Conservation (phyloP, 1,140 invertebrate genomes). For the Drosophila cardini region DNA sequence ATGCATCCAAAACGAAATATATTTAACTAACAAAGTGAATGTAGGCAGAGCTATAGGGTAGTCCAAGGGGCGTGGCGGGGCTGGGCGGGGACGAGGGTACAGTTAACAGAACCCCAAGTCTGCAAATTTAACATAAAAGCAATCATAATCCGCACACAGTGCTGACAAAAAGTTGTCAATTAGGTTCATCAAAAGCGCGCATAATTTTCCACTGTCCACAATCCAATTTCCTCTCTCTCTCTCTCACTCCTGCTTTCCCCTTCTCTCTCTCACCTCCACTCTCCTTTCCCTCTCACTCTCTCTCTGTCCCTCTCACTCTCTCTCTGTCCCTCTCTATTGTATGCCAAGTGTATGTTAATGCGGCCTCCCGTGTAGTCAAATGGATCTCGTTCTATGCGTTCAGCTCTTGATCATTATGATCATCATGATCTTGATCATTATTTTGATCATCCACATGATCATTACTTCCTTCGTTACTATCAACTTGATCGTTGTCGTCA, state of each 20-base stretch:
- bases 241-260: neutral
- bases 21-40: conserved; percentile 73
- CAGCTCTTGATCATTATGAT: neutral
- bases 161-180: conserved; percentile 82
- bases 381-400: conserved; percentile 30
- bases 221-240: conserved; percentile 6
- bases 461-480: conserved; percentile 14
- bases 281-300: too few species aligned
- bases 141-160: conserved; percentile 80
- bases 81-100: too few species aligned
- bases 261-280: too few species aligned
- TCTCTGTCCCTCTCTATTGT: neutral
- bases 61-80: too few species aligned
- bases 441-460: too few species aligned
- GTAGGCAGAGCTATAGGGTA: neutral
- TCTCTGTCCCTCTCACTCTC: neutral
- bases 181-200: conserved; percentile 69
- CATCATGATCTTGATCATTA: conserved; percentile 7
- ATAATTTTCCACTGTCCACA: conserved; percentile 33
- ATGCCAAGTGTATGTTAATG: conserved; percentile 47
- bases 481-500: conserved; percentile 25
- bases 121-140: conserved; percentile 69
- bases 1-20: conserved; percentile 47
- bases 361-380: conserved; percentile 51
- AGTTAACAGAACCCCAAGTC: conserved; percentile 1